A percentile compares a stretch with the other conserved stretches of the same genome.
Conservation (phyloP, 1,140 invertebrate genomes). For the Antheraea mylitta region DNA sequence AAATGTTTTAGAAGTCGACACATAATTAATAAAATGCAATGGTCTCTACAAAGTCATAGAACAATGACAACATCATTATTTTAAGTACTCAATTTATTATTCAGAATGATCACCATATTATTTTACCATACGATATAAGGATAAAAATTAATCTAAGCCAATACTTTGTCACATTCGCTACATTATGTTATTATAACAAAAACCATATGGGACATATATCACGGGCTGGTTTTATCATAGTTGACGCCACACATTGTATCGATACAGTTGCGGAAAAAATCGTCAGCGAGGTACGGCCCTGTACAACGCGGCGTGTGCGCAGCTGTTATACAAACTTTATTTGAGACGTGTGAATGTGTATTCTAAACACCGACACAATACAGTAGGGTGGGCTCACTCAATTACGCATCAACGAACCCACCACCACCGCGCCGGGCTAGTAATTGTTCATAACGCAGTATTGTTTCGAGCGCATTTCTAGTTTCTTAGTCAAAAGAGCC, state of each 20-base stretch:
- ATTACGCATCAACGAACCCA: constrained; percentile 32
- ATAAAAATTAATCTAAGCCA: constrained; percentile 13
- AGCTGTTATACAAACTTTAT: constrained; percentile 46
- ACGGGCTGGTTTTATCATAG: constrained; percentile 24
- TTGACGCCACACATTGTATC: constrained; percentile 28
- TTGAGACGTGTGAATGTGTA: constrained; percentile 35
- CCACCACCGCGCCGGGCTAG: constrained; percentile 32
- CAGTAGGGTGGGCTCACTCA: constrained; percentile 29
- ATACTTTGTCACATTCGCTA: constrained; percentile 22
- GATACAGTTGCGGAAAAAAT: constrained; percentile 29
- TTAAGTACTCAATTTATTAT: too few relatives aligned
- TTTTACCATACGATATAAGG: background rate
- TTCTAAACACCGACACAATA: constrained; percentile 39
- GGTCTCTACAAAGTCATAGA: too few relatives aligned
- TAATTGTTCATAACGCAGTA: constrained; percentile 26
- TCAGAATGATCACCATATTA: too few relatives aligned
- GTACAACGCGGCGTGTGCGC: constrained; percentile 24
- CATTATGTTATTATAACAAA: constrained; percentile 17
- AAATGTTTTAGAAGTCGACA: too few relatives aligned
- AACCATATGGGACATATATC: constrained; percentile 30
- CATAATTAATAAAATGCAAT: too few relatives aligned
- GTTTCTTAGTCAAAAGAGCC: constrained; percentile 37
- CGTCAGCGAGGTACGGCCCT: too few relatives aligned
- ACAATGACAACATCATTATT: background rate
- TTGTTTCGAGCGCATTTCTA: constrained; percentile 32